A percentile compares a stretch with the other conserved stretches of the same genome.
These are phyloP conservation scores for Brienomyrus longianalis DNA, from an alignment of 2,113 vertebrate species.

Conservation along the genomic window DNA sequence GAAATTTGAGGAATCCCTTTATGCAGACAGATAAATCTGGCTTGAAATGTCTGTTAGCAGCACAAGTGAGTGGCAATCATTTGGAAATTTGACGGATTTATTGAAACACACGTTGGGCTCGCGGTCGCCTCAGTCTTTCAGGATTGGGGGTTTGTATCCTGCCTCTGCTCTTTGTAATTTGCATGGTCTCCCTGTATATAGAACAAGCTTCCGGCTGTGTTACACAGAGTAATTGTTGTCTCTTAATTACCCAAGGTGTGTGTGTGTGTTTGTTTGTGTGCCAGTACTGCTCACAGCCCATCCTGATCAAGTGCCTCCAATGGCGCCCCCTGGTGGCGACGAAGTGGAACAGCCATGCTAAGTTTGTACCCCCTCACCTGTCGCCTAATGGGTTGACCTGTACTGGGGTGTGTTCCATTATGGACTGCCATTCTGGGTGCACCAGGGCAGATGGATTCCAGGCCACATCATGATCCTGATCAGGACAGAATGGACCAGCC, in stretches of 20 bases:
- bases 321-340: neutral
- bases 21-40: neutral
- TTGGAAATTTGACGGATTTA: neutral
- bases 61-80: neutral
- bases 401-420: neutral
- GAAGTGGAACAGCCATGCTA: neutral
- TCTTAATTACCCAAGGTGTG: neutral
- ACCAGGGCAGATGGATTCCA: neutral
- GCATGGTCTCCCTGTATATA: neutral
- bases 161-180: neutral
- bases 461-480: neutral
- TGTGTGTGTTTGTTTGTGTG: neutral
- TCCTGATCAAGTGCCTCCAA: neutral
- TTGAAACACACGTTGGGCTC: neutral
- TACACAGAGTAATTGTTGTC: neutral
- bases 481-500: neutral
- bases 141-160: neutral
- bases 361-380: neutral
- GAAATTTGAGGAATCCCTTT: neutral
- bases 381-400: neutral
- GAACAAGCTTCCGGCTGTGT: neutral
- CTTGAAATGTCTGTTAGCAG: neutral
- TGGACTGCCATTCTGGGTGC: neutral
- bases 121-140: neutral
- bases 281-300: neutral